These are phyloP conservation scores for Crotalus horridus DNA, from an alignment of 2,113 vertebrate genomes.

Conservation along the genomic window DNA sequence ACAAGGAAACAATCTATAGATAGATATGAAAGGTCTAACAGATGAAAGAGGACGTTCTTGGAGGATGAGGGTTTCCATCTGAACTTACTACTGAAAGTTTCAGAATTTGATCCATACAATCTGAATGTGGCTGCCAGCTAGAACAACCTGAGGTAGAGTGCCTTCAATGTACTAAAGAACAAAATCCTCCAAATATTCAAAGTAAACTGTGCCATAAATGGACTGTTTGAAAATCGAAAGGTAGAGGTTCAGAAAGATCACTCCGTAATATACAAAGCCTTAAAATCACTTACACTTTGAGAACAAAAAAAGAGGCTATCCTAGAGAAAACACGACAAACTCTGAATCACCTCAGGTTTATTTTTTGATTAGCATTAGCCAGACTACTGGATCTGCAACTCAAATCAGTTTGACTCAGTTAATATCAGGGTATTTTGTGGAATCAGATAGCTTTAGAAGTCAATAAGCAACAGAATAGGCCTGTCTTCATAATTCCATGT, in stretches of 20 bases:
- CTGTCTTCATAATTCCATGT: constrained; percentile 17
- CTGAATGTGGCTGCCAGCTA: neutral
- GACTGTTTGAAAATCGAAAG: constrained; percentile 2
- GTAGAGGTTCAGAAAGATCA: neutral
- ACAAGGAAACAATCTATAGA: constrained; percentile 16
- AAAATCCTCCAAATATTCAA: constrained; percentile 9
- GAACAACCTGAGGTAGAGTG: neutral
- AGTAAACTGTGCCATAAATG: neutral
- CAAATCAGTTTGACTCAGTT: neutral
- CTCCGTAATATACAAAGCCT: neutral
- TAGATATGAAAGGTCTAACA: neutral
- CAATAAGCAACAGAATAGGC: constrained; percentile 27
- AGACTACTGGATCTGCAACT: neutral
- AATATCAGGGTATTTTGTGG: neutral
- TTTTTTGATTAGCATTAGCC: neutral
- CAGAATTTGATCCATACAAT: neutral
- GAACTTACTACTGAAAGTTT: neutral
- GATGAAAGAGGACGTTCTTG: neutral
- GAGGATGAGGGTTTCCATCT: neutral
- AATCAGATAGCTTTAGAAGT: neutral
- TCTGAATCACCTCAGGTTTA: neutral
- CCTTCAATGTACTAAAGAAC: neutral
- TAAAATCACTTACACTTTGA: neutral
- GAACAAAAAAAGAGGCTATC: neutral
- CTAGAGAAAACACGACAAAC: neutral